Conservation (phyloP, 2,113 vertebrate genomes). For the Oceanodroma tethys region DNA sequence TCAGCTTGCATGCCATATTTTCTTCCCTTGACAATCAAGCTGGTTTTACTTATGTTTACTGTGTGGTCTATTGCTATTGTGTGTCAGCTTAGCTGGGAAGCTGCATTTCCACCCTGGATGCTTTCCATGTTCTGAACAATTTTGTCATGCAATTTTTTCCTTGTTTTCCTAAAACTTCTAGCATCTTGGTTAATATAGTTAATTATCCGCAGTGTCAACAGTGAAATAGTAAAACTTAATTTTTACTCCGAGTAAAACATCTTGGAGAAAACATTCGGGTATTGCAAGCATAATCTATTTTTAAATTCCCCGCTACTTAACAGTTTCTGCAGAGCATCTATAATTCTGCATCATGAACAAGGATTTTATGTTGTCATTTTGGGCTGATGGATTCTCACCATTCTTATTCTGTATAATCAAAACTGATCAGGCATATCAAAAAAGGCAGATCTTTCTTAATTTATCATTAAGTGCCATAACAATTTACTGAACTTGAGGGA, state of each 20-base stretch:
- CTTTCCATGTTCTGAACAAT: conserved; percentile 54
- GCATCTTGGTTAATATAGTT: conserved; percentile 16
- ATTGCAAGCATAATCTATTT: not conserved
- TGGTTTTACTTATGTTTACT: conserved; percentile 67
- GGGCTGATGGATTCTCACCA: not conserved
- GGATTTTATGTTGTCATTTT: not conserved
- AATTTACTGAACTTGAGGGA: not conserved
- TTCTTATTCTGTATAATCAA: not conserved
- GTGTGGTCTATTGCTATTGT: conserved; percentile 58
- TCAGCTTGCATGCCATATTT: not conserved
- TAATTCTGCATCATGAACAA: not conserved
- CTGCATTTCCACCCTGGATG: conserved; percentile 61
- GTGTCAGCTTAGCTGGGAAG: conserved; percentile 40
- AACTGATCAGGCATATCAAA: not conserved
- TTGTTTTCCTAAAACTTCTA: conserved; percentile 18
- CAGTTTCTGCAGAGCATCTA: not conserved
- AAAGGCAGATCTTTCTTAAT: not conserved
- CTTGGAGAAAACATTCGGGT: not conserved
- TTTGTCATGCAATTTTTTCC: conserved; percentile 26
- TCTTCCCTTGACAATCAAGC: conserved; percentile 48
- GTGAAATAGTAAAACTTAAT: not conserved
- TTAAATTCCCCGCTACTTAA: not conserved
- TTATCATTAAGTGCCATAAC: not conserved
- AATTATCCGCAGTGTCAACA: not conserved
- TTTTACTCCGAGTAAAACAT: conserved; percentile 25